A percentile compares a stretch with the other conserved stretches of the same genome.
phyloP scores from a whole-genome alignment of 2,888 invertebrate species.

The Pegoplata infirma region DNA sequence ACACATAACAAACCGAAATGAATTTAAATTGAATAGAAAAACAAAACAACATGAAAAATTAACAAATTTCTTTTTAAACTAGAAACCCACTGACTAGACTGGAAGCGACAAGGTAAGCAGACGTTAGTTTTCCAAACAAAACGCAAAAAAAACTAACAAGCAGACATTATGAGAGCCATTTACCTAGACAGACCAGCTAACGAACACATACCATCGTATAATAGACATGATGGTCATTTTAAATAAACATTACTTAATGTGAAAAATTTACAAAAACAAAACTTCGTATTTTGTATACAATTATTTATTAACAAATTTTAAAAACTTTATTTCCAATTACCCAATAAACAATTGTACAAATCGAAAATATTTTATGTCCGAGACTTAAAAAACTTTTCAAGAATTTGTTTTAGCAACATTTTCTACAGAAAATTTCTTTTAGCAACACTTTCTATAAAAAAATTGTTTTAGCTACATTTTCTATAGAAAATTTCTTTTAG shows the following conservation, averaged over 20 bases:
- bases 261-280: constrained; percentile 5
- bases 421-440: no score
- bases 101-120: constrained; percentile 16
- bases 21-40: constrained; percentile 15
- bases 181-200: constrained; percentile 9
- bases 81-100: constrained; percentile 45
- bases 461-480: no score
- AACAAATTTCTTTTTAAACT: constrained; percentile 46
- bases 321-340: neutral
- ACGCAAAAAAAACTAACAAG: neutral
- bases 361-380: no score
- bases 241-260: constrained; percentile 42
- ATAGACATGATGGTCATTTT: constrained; percentile 29
- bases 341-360: neutral
- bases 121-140: neutral
- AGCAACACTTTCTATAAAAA: no score
- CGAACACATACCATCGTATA: constrained; percentile 2
- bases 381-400: no score
- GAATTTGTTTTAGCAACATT: no score
- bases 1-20: constrained; percentile 14
- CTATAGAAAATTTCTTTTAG: no score
- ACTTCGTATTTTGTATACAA: neutral
- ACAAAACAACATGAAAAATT: constrained; percentile 26
- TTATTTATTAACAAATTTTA: neutral
- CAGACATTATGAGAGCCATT: constrained; percentile 27